Evolutionary conservation across 1,140 invertebrate genomes (phyloP), one percentile per base, ranked within the genome.

Genomic region (Monochamus saltuarius): DNA sequence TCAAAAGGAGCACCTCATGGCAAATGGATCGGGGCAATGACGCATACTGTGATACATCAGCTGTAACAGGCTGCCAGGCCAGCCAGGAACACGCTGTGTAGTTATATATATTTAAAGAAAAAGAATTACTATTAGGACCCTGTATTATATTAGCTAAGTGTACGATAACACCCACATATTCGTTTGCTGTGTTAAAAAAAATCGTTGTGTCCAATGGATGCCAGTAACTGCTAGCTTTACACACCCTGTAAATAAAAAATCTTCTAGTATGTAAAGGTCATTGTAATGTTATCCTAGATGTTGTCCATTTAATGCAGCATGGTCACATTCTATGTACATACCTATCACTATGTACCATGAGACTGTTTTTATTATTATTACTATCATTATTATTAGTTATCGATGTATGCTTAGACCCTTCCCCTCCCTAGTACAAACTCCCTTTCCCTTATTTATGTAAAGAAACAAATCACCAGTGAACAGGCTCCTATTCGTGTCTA

Each of bases 31-130:
- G 75, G 73, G 75, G 75, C 75, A 76, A 76, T 76, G 73, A 76
- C 75, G 72, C 71, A 73, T 72, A 68, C 73, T 74, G 72, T 75
- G 73, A 75, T 75, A 77, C 70, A 75, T 64, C 67, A 74, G 69
- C 72, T 68, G 68, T 71, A 70, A 67, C 37, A 69, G 68, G 67
- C 68, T 68, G 65, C 67, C 64, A 49, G 42, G 63, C 64, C 61
- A 56, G 66, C 68, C 56, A 63, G 63, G 62, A 69, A 59, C 69
- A 69, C 68, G 63, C 65, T 66, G 62, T 71, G 67, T 69, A 65
- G 66, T 65, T 71, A 71, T 58, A 69, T 56, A 59, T 65, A 63
- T 57, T 65, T 68, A 59, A 59, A 50, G 50, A 51, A 64, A 8
- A 51, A 17, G 34, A 62, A 14, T 58, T 61, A 58, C 56, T 58